Conservation (phyloP, 2,888 invertebrate species). For the Erpobdella octoculata region DNA sequence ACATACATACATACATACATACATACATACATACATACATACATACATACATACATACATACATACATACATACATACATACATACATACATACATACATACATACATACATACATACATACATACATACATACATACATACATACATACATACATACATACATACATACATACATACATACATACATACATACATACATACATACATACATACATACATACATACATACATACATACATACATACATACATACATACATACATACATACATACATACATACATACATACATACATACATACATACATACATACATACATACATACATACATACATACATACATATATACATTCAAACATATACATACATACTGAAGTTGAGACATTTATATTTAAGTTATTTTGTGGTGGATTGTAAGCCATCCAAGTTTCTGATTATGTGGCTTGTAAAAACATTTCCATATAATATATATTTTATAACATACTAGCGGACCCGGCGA, state of each 20-base stretch:
- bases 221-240: constrained; percentile 28
- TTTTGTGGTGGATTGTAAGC: too few relatives aligned
- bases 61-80: too few relatives aligned
- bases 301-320: constrained; percentile 16
- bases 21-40: too few relatives aligned
- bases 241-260: constrained; percentile 20
- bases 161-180: constrained; percentile 21
- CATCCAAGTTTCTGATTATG: too few relatives aligned
- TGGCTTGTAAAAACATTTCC: too few relatives aligned
- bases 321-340: constrained; percentile 17
- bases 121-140: constrained; percentile 26
- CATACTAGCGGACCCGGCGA: too few relatives aligned
- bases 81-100: too few relatives aligned
- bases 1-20: too few relatives aligned
- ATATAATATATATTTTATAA: too few relatives aligned
- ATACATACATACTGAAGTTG: too few relatives aligned
- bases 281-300: constrained; percentile 19
- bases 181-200: constrained; percentile 14
- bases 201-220: constrained; percentile 25
- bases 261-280: constrained; percentile 17
- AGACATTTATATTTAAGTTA: too few relatives aligned
- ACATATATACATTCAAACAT: not conserved
- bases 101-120: not conserved
- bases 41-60: too few relatives aligned
- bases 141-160: constrained; percentile 23